Evolutionary conservation across 2,888 invertebrate genomes (phyloP).

Genomic region (Minunthozetes semirufus): DNA sequence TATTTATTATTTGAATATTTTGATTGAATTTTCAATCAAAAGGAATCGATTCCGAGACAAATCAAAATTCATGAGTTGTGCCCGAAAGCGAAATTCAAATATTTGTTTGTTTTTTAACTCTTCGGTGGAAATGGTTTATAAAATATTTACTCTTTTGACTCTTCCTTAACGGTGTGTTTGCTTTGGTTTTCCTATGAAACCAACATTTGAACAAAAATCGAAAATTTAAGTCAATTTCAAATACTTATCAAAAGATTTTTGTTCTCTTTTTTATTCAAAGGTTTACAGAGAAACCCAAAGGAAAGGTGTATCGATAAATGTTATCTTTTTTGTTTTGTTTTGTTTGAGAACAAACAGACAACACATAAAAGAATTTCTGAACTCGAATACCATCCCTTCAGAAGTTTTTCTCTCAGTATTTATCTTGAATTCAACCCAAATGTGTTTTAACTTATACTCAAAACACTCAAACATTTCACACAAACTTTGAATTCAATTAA

Average conservation of each 20-base stretch:
- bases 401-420: neutral
- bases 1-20: no score
- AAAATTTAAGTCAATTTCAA: neutral
- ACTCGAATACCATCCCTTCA: neutral
- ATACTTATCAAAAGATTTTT: neutral
- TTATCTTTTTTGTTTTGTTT: neutral
- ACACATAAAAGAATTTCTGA: neutral
- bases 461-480: neutral
- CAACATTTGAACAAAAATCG: neutral
- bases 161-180: neutral
- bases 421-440: slow-evolving; percentile 3
- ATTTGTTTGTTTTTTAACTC: neutral
- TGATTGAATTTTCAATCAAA: no score
- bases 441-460: neutral
- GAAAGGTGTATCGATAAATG: neutral
- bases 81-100: neutral
- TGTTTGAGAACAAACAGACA: neutral
- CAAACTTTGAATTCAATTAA: no score
- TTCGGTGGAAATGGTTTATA: neutral
- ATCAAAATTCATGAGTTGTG: neutral
- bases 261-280: neutral
- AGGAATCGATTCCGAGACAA: neutral
- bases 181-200: neutral
- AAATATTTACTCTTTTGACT: neutral
- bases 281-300: neutral